Evolutionary conservation across 2,113 vertebrate genomes (phyloP).

Genomic region (Chionis minor): DNA sequence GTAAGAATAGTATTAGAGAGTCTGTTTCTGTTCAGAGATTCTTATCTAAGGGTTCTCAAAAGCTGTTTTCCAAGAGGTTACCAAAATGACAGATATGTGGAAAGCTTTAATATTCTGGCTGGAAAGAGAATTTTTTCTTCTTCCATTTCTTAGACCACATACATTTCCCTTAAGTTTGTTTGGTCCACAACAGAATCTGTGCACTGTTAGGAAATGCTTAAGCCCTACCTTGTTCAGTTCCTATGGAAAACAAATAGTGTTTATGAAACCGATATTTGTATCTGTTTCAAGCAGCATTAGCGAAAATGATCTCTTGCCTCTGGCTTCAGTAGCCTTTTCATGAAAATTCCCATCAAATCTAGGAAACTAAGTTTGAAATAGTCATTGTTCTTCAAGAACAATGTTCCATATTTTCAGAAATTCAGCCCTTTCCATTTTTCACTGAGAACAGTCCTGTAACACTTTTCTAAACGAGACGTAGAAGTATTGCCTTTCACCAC

Average conservation of each 20-base stretch:
- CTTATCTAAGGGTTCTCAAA: not conserved
- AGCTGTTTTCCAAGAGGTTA: conserved; percentile 2
- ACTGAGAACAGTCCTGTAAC: not conserved
- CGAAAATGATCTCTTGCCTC: not conserved
- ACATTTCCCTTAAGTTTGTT: not conserved
- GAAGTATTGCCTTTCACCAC: not conserved
- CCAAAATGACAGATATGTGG: not conserved
- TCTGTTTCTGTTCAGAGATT: not conserved
- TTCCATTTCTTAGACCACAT: not conserved
- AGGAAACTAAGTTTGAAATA: not conserved
- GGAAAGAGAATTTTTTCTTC: not conserved
- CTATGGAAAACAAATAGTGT: not conserved
- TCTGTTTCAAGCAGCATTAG: not conserved
- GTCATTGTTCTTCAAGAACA: not conserved
- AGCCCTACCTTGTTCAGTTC: not conserved
- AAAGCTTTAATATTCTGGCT: not conserved
- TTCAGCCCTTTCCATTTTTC: not conserved
- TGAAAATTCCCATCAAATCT: not conserved
- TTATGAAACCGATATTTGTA: not conserved
- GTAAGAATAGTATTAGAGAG: not conserved
- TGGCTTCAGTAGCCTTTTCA: not conserved
- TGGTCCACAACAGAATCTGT: not conserved
- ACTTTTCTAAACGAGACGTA: not conserved
- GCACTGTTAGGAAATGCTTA: not conserved
- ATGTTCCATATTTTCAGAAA: not conserved